Conservation (phyloP, 2,113 vertebrate species). For the Pampusana beccarii region DNA sequence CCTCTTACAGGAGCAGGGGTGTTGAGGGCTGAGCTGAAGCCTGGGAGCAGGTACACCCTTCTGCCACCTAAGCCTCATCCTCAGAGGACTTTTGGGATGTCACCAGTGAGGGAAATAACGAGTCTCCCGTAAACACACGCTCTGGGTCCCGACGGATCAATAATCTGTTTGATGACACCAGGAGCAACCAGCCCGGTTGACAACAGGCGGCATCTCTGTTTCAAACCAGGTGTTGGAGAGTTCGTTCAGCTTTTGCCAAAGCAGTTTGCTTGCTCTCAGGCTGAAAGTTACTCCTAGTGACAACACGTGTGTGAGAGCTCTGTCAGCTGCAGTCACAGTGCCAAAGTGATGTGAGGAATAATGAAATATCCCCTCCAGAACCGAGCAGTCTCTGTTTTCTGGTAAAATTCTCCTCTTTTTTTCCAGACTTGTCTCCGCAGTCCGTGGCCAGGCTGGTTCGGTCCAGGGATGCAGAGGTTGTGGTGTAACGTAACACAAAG, state of each 20-base stretch:
- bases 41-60: not conserved
- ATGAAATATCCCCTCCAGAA: not conserved
- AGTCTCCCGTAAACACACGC: not conserved
- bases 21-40: not conserved
- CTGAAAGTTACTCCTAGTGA: not conserved
- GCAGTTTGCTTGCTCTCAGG: not conserved
- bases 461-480: rapidly evolving
- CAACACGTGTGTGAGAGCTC: not conserved
- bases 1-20: rapidly evolving
- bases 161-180: not conserved
- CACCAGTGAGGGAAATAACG: not conserved
- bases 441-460: not conserved
- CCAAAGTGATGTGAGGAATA: not conserved
- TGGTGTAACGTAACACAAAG: not conserved
- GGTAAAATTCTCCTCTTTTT: not conserved
- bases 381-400: not conserved
- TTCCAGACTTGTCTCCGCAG: rapidly evolving
- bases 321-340: not conserved
- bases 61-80: not conserved
- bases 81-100: not conserved
- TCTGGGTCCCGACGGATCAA: not conserved
- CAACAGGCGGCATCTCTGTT: not conserved
- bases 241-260: not conserved
- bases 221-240: not conserved
- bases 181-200: not conserved